A percentile compares a stretch with the other conserved stretches of the same genome.
Conservation (phyloP, 92 coral and sea anemone genomes). For the Phenganax stokvisi region DNA sequence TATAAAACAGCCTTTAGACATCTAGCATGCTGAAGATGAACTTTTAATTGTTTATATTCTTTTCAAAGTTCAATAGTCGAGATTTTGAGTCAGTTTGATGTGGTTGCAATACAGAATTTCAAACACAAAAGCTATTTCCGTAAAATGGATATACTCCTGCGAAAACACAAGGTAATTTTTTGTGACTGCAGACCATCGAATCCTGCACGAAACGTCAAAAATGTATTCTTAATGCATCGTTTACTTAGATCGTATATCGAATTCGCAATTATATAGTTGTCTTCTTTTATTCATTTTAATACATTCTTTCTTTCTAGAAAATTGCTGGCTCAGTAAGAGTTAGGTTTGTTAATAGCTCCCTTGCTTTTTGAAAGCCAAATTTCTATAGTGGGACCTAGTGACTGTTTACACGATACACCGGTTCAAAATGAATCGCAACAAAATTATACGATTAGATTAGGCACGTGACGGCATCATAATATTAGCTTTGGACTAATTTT, state of each 20-base stretch:
- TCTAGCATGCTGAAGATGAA: too few relatives aligned
- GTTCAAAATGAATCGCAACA: too few relatives aligned
- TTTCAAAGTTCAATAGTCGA: constrained; percentile 53
- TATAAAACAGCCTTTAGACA: too few relatives aligned
- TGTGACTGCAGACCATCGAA: background rate
- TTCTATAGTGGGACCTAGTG: background rate
- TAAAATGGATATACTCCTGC: constrained; percentile 55
- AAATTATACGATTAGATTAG: too few relatives aligned
- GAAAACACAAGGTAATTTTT: constrained; percentile 51
- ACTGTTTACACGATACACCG: too few relatives aligned
- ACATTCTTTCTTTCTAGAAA: constrained; percentile 16
- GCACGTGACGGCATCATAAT: too few relatives aligned
- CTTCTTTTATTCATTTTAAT: too few relatives aligned
- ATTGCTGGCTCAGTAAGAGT: constrained; percentile 17
- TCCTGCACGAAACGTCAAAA: background rate
- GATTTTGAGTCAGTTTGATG: constrained; percentile 54
- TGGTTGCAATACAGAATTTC: constrained; percentile 49
- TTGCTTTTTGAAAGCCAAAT: background rate
- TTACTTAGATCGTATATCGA: too few relatives aligned
- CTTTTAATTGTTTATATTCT: background rate
- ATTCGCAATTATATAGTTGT: too few relatives aligned
- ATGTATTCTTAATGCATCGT: too few relatives aligned
- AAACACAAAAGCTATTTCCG: constrained; percentile 58
- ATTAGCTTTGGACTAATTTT: too few relatives aligned
- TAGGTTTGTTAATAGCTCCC: constrained; percentile 12